Evolutionary conservation across 2,797 vertebrate species (phyloP), one percentile per base, ranked within the genome.

Genomic region (Ctenopoma kingsleyae): DNA sequence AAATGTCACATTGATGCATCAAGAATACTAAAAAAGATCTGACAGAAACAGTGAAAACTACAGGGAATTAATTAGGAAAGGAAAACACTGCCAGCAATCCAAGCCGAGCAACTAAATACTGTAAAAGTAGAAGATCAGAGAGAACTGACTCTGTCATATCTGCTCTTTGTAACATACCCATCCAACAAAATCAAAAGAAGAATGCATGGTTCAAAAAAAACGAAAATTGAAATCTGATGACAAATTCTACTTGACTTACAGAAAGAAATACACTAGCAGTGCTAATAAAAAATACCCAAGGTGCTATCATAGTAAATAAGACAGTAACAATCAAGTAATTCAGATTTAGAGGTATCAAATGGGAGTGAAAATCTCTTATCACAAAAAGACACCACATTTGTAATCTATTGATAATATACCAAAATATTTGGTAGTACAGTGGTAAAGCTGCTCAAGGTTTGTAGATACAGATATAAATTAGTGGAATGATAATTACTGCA

Each of bases 31-130:
- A 47, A 52, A 56, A 67, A 56, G 23, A 60, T 57, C 38, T 59
- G 51, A 67, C 6, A 44, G 43, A 62, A 57, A 71, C 46, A 76
- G 43, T 54, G 40, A 75, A 76, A 64, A 73, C 76, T 65, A 35
- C 22, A 56, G 64, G 67, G 69, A 55, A 80, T 80, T 80, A 66
- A 84, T 80, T 80, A 80, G 49, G 25, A 64, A 15, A 67, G 51
- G 50, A 63, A 43, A 67, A 71, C 44, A 27, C 22, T 51, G 48
- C 56, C 58, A 63, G 50, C 49, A 65, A 67, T 41, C 55, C 22
- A 53, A 66, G 47, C 43, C 35, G 17, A 77, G 48, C 25, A 9
- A 59, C 22, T 73, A 32, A 76, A 73, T 41, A 38, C 17, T 71
- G 57, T 36, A 67, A 53, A 73, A 67, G 36, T 15, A 30, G 38